Evolutionary conservation across 1,140 invertebrate species (phyloP).

Genomic region (Ceratina australensis): DNA sequence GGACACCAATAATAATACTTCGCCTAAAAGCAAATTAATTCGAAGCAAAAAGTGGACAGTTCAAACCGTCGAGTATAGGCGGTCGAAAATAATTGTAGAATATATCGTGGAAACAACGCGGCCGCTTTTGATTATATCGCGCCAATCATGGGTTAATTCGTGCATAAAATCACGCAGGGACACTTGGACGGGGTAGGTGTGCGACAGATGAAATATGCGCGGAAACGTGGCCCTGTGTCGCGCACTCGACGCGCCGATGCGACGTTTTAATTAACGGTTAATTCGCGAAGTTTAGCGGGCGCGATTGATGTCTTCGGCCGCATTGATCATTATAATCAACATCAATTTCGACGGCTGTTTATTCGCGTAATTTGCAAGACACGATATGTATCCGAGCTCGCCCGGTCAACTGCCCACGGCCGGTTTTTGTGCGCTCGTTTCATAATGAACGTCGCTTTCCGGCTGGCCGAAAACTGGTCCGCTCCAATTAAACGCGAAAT

Average conservation of each 20-base stretch:
- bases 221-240: too few relatives aligned
- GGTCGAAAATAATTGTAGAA: neutral
- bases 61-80: too few relatives aligned
- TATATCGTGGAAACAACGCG: neutral
- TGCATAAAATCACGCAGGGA: neutral
- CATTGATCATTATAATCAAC: constrained; percentile 36
- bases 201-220: too few relatives aligned
- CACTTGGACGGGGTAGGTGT: neutral
- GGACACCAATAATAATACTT: too few relatives aligned
- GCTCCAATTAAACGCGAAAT: constrained; percentile 28
- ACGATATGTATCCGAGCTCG: constrained; percentile 10
- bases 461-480: constrained; percentile 24
- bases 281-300: constrained; percentile 14
- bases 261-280: constrained; percentile 32
- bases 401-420: neutral
- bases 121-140: neutral
- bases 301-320: constrained; percentile 28
- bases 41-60: too few relatives aligned
- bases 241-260: neutral
- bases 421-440: constrained; percentile 13
- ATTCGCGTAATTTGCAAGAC: constrained; percentile 43
- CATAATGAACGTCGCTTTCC: constrained; percentile 31
- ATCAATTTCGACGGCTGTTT: constrained; percentile 36
- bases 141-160: neutral
- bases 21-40: too few relatives aligned